Conservation (phyloP, 2,797 vertebrate species). For the Notolepis coatsorum region DNA sequence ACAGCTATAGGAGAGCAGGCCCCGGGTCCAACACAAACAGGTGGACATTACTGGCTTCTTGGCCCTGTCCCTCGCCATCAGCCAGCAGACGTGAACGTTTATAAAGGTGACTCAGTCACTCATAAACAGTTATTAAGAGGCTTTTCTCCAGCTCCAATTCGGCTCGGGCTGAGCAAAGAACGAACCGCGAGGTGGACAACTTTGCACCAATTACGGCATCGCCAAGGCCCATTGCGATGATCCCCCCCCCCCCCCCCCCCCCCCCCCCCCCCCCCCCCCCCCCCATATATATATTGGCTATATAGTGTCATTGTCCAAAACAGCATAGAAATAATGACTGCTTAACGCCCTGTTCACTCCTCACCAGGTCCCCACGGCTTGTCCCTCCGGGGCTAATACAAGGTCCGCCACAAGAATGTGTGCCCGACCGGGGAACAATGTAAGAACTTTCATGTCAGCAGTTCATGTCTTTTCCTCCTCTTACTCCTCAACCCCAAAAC, state of each 20-base stretch:
- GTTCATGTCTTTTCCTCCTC: constrained; percentile 51
- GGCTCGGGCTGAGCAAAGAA: constrained; percentile 42
- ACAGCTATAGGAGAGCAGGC: constrained; percentile 41
- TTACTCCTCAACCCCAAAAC: constrained; percentile 39
- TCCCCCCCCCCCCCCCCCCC: no score
- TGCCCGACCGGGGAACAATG: constrained; percentile 43
- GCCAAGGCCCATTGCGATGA: constrained; percentile 37
- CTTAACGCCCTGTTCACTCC: constrained; percentile 21
- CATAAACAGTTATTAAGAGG: constrained; percentile 71
- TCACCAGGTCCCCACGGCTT: constrained; percentile 23
- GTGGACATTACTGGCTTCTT: constrained; percentile 32
- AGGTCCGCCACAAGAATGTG: constrained; percentile 49
- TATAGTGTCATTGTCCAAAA: constrained; percentile 41
- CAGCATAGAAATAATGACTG: constrained; percentile 45
- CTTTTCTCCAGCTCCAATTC: constrained; percentile 61
- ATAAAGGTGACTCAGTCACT: constrained; percentile 70
- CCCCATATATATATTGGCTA: no score
- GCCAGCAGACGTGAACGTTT: constrained; percentile 62
- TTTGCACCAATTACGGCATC: constrained; percentile 55
- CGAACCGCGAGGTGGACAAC: constrained; percentile 49
- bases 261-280: no score
- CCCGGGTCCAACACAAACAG: constrained; percentile 57
- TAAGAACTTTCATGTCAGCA: constrained; percentile 61
- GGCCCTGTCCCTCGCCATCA: constrained; percentile 42
- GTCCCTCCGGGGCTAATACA: constrained; percentile 36